Percentiles rank a stretch among this genome's conserved stretches.
Evolutionary conservation across 2,797 vertebrate genomes (phyloP).

Genomic region (Eremophila alpestris): DNA sequence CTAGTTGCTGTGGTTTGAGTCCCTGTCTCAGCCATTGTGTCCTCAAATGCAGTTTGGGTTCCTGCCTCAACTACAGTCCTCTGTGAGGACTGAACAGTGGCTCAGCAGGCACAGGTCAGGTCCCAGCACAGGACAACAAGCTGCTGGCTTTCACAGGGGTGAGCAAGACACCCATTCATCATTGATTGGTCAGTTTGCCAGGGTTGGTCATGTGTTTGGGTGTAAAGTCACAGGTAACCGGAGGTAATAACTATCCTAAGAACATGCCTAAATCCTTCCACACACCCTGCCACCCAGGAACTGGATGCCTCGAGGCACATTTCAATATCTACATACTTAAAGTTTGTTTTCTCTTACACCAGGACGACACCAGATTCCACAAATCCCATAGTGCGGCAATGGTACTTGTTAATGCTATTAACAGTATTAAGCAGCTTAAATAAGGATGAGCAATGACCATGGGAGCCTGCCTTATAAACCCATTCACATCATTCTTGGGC

Average conservation of each 20-base stretch:
- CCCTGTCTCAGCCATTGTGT: not conserved
- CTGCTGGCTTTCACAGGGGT: not conserved
- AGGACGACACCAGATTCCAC: not conserved
- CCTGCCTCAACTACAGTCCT: not conserved
- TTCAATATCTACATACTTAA: not conserved
- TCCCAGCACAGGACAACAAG: not conserved
- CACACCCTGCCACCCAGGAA: not conserved
- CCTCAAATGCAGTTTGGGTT: not conserved
- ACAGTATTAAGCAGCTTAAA: not conserved
- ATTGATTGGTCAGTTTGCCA: not conserved
- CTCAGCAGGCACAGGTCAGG: not conserved
- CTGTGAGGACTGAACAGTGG: not conserved
- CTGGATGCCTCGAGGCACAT: not conserved
- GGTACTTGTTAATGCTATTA: not conserved
- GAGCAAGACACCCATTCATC: not conserved
- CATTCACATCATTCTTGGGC: not conserved
- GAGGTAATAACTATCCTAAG: not conserved
- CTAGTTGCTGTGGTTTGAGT: not conserved
- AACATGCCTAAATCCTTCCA: not conserved
- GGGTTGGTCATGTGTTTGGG: rapidly evolving
- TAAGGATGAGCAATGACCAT: not conserved
- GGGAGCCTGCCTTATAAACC: not conserved
- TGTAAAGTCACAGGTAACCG: not conserved
- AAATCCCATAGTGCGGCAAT: not conserved
- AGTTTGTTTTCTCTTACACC: not conserved